A percentile compares a stretch with the other conserved stretches of the same genome.
Evolutionary conservation across 92 coral and sea anemone species (phyloP).

Genomic region (Meandrina meandrites): DNA sequence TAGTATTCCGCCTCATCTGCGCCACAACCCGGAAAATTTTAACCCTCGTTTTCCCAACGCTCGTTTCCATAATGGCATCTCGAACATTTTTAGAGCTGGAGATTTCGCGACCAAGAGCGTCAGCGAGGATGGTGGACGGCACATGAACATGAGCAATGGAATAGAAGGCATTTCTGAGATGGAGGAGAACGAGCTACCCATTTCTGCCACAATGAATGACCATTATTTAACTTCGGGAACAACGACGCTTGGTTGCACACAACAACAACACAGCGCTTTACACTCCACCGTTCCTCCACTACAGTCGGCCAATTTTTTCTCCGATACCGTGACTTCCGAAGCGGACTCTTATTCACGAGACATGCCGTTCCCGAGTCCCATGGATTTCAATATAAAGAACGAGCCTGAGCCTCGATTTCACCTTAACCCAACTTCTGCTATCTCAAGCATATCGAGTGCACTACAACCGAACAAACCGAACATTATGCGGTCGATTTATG

Average conservation of each 20-base stretch:
- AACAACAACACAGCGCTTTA: conserved; percentile 52
- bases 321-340: conserved; percentile 47
- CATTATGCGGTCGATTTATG: conserved; percentile 71
- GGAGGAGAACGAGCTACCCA: conserved; percentile 66
- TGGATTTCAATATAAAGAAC: conserved; percentile 68
- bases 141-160: conserved; percentile 60
- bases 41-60: conserved; percentile 69
- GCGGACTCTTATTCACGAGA: conserved; percentile 60
- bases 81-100: conserved; percentile 59
- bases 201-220: conserved; percentile 63
- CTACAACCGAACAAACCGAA: conserved; percentile 65
- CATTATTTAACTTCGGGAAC: conserved; percentile 47
- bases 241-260: conserved; percentile 57
- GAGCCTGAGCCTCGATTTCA: conserved; percentile 71
- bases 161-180: conserved; percentile 79
- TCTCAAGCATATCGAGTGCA: conserved; percentile 61
- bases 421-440: conserved; percentile 50
- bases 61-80: conserved; percentile 70
- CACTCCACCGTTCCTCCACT: conserved; percentile 42
- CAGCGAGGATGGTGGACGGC: conserved; percentile 59
- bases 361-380: conserved; percentile 57
- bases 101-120: conserved; percentile 56
- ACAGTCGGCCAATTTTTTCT: conserved; percentile 54
- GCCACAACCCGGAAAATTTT: conserved; percentile 75
- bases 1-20: conserved; percentile 69